These are phyloP conservation scores for Lochmaea crataegi DNA, from an alignment of 2,888 invertebrate genomes.

Conservation along the genomic window DNA sequence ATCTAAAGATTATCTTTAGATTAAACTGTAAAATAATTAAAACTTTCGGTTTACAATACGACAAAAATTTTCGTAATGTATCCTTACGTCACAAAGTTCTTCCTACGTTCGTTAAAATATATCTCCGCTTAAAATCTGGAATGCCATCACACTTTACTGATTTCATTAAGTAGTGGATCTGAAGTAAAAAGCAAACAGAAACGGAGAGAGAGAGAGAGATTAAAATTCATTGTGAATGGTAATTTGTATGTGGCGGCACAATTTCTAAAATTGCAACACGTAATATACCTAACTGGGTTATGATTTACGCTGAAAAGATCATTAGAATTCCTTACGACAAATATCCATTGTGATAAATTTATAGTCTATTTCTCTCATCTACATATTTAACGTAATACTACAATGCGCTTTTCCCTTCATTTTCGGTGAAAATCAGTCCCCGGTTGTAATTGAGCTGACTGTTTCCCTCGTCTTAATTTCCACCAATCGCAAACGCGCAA, in stretches of 20 bases:
- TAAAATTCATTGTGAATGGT: conserved; percentile 27
- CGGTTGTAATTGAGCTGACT: too few species aligned
- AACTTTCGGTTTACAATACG: background rate
- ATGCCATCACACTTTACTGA: conserved; percentile 25
- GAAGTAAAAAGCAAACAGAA: conserved; percentile 19
- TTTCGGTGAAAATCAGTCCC: too few species aligned
- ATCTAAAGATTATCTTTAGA: too few species aligned
- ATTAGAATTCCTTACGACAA: background rate
- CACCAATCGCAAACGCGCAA: too few species aligned
- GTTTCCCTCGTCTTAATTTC: too few species aligned
- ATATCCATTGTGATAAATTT: too few species aligned
- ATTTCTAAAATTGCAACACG: conserved; percentile 29
- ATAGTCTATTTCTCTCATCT: too few species aligned
- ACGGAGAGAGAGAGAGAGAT: background rate
- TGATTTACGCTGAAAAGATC: background rate
- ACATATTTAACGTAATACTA: too few species aligned
- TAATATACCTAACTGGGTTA: conserved; percentile 22
- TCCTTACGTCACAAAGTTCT: background rate
- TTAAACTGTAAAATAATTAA: too few species aligned
- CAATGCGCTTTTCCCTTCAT: too few species aligned
- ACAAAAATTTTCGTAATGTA: conserved; percentile 4
- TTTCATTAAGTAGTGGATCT: conserved; percentile 25
- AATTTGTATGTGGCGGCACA: conserved; percentile 19
- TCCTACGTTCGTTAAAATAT: background rate
- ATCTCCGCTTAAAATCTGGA: conserved; percentile 8